Percentiles rank a stretch among this genome's conserved stretches.
Evolutionary conservation across 2,113 vertebrate genomes (phyloP).

Genomic region (Casuarius casuarius): DNA sequence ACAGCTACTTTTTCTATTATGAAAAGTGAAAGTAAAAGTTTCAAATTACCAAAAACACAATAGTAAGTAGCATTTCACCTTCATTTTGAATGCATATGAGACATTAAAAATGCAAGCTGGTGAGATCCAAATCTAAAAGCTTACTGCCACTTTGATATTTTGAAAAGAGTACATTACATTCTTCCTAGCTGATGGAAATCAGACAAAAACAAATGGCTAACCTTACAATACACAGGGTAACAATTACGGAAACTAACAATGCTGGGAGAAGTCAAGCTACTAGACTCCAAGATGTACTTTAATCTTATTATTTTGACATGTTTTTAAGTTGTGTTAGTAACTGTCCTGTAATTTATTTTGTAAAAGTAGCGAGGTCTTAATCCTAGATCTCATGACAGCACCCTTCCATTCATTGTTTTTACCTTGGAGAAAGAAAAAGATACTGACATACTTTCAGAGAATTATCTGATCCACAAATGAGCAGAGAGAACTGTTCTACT

Average conservation of each 20-base stretch:
- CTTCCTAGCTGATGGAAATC: background rate
- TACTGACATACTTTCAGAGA: background rate
- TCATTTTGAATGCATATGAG: background rate
- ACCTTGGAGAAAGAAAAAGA: background rate
- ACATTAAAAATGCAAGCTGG: background rate
- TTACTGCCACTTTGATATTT: background rate
- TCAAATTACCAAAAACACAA: background rate
- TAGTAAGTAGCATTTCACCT: background rate
- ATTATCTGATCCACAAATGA: background rate
- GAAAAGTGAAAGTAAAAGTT: background rate
- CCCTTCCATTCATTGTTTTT: background rate
- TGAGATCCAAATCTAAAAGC: background rate
- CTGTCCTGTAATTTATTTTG: background rate
- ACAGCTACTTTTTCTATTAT: background rate
- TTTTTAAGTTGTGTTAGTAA: background rate
- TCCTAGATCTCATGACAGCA: background rate
- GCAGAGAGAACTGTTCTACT: background rate
- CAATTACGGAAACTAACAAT: background rate
- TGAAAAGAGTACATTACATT: background rate
- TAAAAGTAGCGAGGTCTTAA: background rate
- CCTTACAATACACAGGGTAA: background rate
- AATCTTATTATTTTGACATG: background rate
- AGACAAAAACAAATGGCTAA: conserved; percentile 3
- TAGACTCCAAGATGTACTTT: background rate
- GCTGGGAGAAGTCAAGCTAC: background rate